Evolutionary conservation across 2,113 vertebrate genomes (phyloP), one percentile per base, ranked within the genome.

Genomic region (Numenius arquata): DNA sequence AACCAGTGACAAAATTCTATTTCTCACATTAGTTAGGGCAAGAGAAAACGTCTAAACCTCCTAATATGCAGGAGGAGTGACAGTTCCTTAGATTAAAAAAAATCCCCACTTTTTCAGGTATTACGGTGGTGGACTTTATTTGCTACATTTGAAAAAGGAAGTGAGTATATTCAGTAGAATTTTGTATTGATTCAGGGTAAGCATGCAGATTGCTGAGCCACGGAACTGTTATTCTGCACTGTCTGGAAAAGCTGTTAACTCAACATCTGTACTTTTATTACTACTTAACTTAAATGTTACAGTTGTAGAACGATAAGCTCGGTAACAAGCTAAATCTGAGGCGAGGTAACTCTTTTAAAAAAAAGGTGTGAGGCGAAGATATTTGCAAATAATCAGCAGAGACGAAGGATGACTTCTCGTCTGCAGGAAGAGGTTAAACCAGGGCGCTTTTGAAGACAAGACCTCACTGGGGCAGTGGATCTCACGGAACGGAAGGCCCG

Each of bases 401-500:
- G 40, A 38, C 10, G 6, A 11, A 7, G 23, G 38, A 45, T 9
- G 3, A 2, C 32, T 17, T 34, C 15, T 58, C 2, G 45, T 14
- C 34, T 25, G 10, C 3, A 3, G 29, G 40, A 13, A 15, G 45
- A 18, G 40, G 45, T 5, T 12, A 7, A 15, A 52, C 18, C 17
- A 6, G 5, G 22, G 47, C 4, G 70, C 8, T 23, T 11, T 18
- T 5, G 2, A 11, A 19, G 62, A 2, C 50, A 17, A 29, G 45
- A 30, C 32, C 43, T 15, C 8, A 4, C 26, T 9, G 38, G 62
- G 22, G 14, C 79, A 0, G 6, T 19, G 55, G 40, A 4, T 7
- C 11, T 13, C 3, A 3, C 2, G 15, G 61, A 63, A 11, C 11
- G 15, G 47, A 1, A 3, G 3, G 53, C 43, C 8, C 2, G 38